Conservation (phyloP, 1,140 invertebrate genomes). For the Tribolium madens region DNA sequence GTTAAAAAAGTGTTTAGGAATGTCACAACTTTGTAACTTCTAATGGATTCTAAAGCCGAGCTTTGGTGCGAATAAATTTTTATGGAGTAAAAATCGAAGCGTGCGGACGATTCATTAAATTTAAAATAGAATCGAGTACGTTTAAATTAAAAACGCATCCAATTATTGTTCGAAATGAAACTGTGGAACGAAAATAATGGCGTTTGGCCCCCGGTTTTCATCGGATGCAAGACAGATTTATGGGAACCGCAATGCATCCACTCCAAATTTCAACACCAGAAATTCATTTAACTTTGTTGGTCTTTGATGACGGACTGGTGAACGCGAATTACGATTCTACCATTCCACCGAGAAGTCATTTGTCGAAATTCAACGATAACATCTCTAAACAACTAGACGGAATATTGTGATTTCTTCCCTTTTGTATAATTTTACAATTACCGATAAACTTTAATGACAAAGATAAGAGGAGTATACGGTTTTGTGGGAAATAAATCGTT, state of each 20-base stretch:
- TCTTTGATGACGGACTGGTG: slow-evolving; percentile 1
- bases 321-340: not conserved
- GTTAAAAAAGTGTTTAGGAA: slow-evolving; percentile 20
- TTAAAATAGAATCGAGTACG: slow-evolving; percentile 9
- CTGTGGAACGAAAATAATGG: slow-evolving; percentile 36
- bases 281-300: slow-evolving; percentile 22
- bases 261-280: slow-evolving; percentile 29
- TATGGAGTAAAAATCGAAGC: not conserved
- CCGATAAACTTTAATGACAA: not conserved
- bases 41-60: slow-evolving; percentile 23
- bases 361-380: not conserved
- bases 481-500: not conserved
- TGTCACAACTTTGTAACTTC: slow-evolving; percentile 20
- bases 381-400: not conserved
- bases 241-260: slow-evolving; percentile 22
- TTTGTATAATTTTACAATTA: not conserved
- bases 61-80: not conserved
- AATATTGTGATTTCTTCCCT: not conserved
- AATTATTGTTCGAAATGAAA: slow-evolving; percentile 37
- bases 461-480: not conserved
- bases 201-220: slow-evolving; percentile 32
- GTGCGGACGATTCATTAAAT: not conserved
- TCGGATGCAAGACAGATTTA: slow-evolving; percentile 35
- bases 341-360: not conserved
- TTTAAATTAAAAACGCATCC: slow-evolving; percentile 38